Percentiles rank a stretch among this genome's conserved stretches.
phyloP scores from a whole-genome alignment of 2,797 vertebrate genomes.

The Cyprinodon diabolis region DNA sequence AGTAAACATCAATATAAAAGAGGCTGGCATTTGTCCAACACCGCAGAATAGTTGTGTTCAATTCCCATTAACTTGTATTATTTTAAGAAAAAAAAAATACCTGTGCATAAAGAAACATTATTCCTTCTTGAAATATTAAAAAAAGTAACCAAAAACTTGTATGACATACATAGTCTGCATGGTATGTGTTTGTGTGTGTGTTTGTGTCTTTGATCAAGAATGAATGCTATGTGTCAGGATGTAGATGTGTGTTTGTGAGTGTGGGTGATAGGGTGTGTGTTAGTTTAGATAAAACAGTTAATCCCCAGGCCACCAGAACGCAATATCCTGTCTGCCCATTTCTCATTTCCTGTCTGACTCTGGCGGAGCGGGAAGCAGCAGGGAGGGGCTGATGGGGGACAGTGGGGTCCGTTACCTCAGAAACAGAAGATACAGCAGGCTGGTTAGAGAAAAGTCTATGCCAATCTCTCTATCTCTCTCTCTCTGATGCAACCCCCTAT shows the following conservation, averaged over 20 bases:
- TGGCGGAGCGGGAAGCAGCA: conserved; percentile 78
- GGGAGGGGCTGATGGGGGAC: conserved; percentile 75
- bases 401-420: conserved; percentile 85
- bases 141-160: conserved; percentile 55
- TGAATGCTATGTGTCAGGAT: conserved; percentile 69
- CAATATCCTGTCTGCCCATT: conserved; percentile 94
- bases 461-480: conserved; percentile 77
- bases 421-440: conserved; percentile 87
- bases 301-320: conserved; percentile 90
- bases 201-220: conserved; percentile 74
- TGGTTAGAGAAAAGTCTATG: conserved; percentile 82
- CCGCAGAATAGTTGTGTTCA: not conserved
- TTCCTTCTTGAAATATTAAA: conserved; percentile 37
- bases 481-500: conserved; percentile 72
- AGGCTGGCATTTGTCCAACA: conserved; percentile 64
- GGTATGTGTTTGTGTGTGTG: conserved; percentile 51
- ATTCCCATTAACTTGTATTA: conserved; percentile 5
- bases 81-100: conserved; percentile 31
- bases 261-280: conserved; percentile 66
- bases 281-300: conserved; percentile 89
- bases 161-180: conserved; percentile 51
- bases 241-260: conserved; percentile 57
- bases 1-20: conserved; percentile 75
- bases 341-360: conserved; percentile 93
- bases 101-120: conserved; percentile 32